Percentiles rank a stretch among this genome's conserved stretches.
phyloP scores from a whole-genome alignment of 2,888 invertebrate genomes.

The Melipona bicolor region DNA sequence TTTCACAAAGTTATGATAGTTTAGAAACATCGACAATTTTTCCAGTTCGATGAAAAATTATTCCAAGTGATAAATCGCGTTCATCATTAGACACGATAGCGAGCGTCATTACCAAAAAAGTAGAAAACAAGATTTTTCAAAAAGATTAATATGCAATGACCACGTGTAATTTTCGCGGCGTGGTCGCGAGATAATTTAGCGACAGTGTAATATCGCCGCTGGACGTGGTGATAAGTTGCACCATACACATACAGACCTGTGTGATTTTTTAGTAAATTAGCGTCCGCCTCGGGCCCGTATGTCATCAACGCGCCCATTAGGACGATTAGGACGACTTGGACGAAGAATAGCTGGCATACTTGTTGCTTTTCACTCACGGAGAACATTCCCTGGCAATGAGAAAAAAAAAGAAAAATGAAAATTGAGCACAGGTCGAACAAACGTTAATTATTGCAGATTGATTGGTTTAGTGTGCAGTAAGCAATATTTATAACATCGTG shows the following conservation, averaged over 20 bases:
- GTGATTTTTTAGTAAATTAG: constrained; percentile 59
- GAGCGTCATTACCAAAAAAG: too few relatives aligned
- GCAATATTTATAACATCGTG: too few relatives aligned
- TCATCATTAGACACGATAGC: too few relatives aligned
- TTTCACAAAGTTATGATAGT: too few relatives aligned
- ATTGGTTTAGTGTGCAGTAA: too few relatives aligned
- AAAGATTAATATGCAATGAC: constrained; percentile 1
- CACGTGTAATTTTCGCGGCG: background rate
- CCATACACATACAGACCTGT: constrained; percentile 57
- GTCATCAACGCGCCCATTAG: constrained; percentile 85
- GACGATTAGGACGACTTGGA: constrained; percentile 85
- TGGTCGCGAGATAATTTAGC: constrained; percentile 15
- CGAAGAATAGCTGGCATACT: constrained; percentile 84
- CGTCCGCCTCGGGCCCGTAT: constrained; percentile 82
- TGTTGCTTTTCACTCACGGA: constrained; percentile 71
- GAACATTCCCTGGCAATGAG: constrained; percentile 67
- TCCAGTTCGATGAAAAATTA: too few relatives aligned
- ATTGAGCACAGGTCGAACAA: background rate
- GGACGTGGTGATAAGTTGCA: constrained; percentile 20
- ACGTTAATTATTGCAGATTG: background rate
- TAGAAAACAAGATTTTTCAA: background rate
- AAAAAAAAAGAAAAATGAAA: background rate
- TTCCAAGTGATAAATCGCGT: too few relatives aligned
- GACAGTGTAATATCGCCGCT: background rate
- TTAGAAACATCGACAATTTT: too few relatives aligned